These are phyloP conservation scores for Melitaea athalia DNA, from an alignment of 2,888 invertebrate species.

Conservation along the genomic window DNA sequence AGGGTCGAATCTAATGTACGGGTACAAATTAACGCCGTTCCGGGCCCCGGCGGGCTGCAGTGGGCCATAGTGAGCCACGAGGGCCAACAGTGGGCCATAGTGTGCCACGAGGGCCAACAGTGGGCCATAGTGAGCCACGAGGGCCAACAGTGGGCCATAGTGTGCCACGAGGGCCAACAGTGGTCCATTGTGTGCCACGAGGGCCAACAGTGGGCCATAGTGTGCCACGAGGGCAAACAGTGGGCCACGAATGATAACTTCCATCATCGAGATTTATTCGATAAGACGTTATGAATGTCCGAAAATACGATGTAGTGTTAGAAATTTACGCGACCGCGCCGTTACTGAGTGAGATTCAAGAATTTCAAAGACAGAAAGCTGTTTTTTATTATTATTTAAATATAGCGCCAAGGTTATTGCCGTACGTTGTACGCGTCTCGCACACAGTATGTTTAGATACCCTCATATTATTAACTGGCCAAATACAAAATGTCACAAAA, in stretches of 20 bases:
- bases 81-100: no score
- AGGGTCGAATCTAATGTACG: slow-evolving; percentile 49
- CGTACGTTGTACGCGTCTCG: slow-evolving; percentile 18
- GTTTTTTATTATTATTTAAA: slow-evolving; percentile 1
- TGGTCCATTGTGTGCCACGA: no score
- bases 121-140: no score
- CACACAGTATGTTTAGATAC: slow-evolving; percentile 30
- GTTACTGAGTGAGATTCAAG: slow-evolving; percentile 43
- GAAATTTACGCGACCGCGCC: slow-evolving; percentile 3
- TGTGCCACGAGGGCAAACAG: no score
- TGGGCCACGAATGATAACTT: not conserved
- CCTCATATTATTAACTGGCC: slow-evolving; percentile 33
- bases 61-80: no score
- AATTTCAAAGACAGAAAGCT: slow-evolving; percentile 25
- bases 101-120: no score
- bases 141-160: no score
- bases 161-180: no score
- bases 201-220: no score
- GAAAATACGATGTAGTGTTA: slow-evolving; percentile 1
- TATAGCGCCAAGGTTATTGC: not conserved
- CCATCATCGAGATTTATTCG: not conserved
- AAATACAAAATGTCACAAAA: slow-evolving; percentile 13
- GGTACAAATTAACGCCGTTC: slow-evolving; percentile 18
- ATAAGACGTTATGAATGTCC: not conserved
- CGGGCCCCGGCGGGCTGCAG: not conserved